A percentile compares a stretch with the other conserved stretches of the same genome.
These are phyloP conservation scores for Apodemus agrarius DNA, from an alignment of 2,797 vertebrate species.

Conservation along the genomic window DNA sequence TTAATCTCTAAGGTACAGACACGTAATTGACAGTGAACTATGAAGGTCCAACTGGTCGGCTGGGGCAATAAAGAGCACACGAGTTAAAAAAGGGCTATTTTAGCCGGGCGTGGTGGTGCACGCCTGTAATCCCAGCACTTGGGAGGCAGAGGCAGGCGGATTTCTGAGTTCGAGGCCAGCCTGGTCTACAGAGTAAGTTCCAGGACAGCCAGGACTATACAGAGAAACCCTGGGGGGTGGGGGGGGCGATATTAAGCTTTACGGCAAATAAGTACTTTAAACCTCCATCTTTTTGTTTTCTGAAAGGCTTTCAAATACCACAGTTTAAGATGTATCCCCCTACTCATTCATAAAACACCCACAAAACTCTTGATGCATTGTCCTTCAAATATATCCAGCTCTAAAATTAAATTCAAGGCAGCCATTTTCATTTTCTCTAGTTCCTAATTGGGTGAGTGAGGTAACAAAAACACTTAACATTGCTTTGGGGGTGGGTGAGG, in stretches of 20 bases:
- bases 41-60: slow-evolving; percentile 22
- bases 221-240: too few relatives aligned
- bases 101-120: too few relatives aligned
- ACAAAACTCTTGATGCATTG: neutral
- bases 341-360: neutral
- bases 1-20: neutral
- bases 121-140: too few relatives aligned
- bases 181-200: too few relatives aligned
- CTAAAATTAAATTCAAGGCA: neutral
- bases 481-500: too few relatives aligned
- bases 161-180: too few relatives aligned
- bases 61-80: neutral
- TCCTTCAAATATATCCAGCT: neutral
- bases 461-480: neutral
- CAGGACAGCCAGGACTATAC: too few relatives aligned
- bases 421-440: slow-evolving; percentile 47
- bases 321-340: slow-evolving; percentile 8
- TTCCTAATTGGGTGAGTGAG: slow-evolving; percentile 8
- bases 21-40: neutral
- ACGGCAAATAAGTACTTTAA: slow-evolving; percentile 10
- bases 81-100: slow-evolving; percentile 36
- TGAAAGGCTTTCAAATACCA: slow-evolving; percentile 49
- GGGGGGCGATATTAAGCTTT: neutral
- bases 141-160: too few relatives aligned
- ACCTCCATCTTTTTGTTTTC: neutral